Percentiles rank a stretch among this genome's conserved stretches.
These are phyloP conservation scores for Porites lutea DNA, from an alignment of 64 coral and sea anemone genomes.

Conservation along the genomic window DNA sequence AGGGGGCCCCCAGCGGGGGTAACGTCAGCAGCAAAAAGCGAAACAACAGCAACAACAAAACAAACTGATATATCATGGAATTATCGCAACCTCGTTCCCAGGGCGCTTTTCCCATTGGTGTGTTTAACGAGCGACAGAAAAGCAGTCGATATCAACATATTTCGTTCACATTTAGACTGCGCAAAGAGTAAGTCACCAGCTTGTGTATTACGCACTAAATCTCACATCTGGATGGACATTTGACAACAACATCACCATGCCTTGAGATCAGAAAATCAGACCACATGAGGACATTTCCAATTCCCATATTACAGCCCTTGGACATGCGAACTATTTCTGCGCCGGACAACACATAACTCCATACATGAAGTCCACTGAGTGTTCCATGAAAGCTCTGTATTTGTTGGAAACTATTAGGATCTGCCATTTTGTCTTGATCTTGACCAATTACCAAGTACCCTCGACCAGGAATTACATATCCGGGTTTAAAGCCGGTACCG, in stretches of 20 bases:
- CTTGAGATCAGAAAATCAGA: not conserved
- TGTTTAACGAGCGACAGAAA: too few species aligned
- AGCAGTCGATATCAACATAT: too few species aligned
- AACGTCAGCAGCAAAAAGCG: too few species aligned
- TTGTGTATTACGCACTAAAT: too few species aligned
- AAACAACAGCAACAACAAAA: too few species aligned
- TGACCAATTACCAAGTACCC: constrained; percentile 2
- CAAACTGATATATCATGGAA: too few species aligned
- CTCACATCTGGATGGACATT: not conserved
- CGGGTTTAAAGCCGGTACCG: not conserved
- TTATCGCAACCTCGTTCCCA: too few species aligned
- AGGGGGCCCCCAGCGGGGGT: too few species aligned
- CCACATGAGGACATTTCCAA: constrained; percentile 26
- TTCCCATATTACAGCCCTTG: not conserved
- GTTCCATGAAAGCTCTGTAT: not conserved
- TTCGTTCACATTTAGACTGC: too few species aligned
- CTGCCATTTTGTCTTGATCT: constrained; percentile 4
- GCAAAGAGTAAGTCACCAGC: too few species aligned
- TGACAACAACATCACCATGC: not conserved
- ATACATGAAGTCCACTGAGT: constrained; percentile 9
- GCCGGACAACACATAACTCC: not conserved
- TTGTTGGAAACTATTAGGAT: not conserved
- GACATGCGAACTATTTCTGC: constrained; percentile 18
- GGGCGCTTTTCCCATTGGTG: too few species aligned
- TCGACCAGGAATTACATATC: not conserved